Evolutionary conservation across 2,888 invertebrate genomes (phyloP).

Genomic region (Eudasyphora cyanicolor): DNA sequence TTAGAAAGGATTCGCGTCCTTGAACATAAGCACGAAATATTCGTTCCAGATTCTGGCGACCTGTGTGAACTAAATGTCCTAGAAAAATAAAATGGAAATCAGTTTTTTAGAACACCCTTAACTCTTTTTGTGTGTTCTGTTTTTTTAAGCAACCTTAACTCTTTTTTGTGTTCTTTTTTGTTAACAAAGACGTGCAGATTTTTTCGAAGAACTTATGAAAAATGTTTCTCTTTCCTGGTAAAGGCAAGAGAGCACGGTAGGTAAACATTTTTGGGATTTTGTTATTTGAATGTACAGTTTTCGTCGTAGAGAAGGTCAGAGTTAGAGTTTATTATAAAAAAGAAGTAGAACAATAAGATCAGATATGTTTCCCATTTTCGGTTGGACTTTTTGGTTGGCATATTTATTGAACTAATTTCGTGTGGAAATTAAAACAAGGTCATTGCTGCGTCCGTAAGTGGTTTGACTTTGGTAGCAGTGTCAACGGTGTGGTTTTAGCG

Average conservation of each 20-base stretch:
- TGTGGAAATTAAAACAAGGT: slow-evolving; percentile 8
- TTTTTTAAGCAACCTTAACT: no score
- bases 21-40: no score
- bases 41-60: no score
- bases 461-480: background rate
- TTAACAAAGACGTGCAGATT: no score
- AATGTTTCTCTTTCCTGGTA: no score
- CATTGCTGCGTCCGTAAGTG: background rate
- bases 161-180: no score
- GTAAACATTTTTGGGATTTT: no score
- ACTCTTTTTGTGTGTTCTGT: slow-evolving; percentile 2
- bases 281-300: no score
- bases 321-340: background rate
- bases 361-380: background rate
- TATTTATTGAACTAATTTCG: background rate
- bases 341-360: background rate
- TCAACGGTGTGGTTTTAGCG: no score
- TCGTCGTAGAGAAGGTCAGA: background rate
- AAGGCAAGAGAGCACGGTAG: no score
- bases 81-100: background rate
- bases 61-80: background rate
- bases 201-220: no score
- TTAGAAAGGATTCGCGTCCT: background rate
- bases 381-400: background rate
- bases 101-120: background rate